These are phyloP conservation scores for Dinomys branickii DNA, from an alignment of 2,113 vertebrate genomes.

Conservation along the genomic window DNA sequence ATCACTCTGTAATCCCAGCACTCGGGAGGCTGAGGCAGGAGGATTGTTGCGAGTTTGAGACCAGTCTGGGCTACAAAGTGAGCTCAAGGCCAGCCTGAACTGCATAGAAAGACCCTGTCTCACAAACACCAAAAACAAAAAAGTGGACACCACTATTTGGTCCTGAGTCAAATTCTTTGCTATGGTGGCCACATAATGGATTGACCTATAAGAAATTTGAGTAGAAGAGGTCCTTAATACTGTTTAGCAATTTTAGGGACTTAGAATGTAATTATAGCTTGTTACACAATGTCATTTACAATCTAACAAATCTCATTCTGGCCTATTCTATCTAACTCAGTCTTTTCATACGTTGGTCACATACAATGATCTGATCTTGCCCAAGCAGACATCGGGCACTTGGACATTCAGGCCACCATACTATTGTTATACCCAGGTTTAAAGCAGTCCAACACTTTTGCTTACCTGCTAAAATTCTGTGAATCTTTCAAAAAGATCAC, in stretches of 20 bases:
- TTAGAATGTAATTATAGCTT: not conserved
- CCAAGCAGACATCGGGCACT: not conserved
- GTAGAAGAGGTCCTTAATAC: not conserved
- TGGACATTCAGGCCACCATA: no score
- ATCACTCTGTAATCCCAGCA: no score
- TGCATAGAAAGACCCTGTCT: no score
- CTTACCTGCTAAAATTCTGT: not conserved
- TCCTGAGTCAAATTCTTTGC: not conserved
- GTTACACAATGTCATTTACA: not conserved
- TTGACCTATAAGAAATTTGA: not conserved
- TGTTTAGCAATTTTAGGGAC: not conserved
- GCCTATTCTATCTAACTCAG: not conserved
- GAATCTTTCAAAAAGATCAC: not conserved
- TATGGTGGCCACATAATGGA: not conserved
- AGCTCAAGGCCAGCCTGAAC: no score
- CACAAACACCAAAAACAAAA: no score
- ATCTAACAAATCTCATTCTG: not conserved
- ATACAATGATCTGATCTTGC: not conserved
- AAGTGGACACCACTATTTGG: not conserved
- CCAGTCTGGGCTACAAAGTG: no score
- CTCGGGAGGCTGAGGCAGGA: no score
- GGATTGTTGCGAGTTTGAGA: no score
- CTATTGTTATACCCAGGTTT: not conserved
- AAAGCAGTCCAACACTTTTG: not conserved
- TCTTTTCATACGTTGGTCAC: not conserved